Evolutionary conservation across 1,140 invertebrate genomes (phyloP).

Genomic region (Neodiprion lecontei): DNA sequence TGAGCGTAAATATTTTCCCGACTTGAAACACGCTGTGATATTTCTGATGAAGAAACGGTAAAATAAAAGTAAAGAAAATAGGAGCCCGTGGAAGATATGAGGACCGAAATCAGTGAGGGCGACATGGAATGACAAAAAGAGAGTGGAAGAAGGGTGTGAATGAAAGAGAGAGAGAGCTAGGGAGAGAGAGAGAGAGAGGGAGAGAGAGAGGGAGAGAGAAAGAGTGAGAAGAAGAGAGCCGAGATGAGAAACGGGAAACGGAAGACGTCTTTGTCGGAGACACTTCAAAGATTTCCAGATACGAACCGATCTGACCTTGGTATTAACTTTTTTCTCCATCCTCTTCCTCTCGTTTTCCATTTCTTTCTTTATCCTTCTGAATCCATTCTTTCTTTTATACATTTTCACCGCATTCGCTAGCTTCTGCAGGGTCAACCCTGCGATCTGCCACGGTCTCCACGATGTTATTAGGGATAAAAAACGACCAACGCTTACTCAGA

Average conservation of each 20-base stretch:
- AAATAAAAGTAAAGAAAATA: no score
- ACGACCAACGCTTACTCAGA: slow-evolving; percentile 1
- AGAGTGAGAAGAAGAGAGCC: slow-evolving; percentile 19
- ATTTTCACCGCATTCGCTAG: neutral
- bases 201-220: slow-evolving; percentile 30
- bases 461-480: slow-evolving; percentile 1
- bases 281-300: neutral
- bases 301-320: neutral
- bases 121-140: slow-evolving; percentile 1
- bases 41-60: no score
- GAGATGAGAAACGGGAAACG: neutral
- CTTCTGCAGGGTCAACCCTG: neutral
- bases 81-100: no score
- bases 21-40: no score
- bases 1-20: no score
- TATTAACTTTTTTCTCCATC: neutral
- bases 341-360: neutral
- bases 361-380: neutral
- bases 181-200: slow-evolving; percentile 22
- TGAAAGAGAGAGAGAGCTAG: slow-evolving; percentile 16
- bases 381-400: neutral
- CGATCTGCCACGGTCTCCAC: neutral
- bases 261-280: neutral
- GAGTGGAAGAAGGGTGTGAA: slow-evolving; percentile 11
- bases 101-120: neutral